Evolutionary conservation across 2,888 invertebrate species (phyloP), one percentile per base, ranked within the genome.

Genomic region (Thecophora atra): DNA sequence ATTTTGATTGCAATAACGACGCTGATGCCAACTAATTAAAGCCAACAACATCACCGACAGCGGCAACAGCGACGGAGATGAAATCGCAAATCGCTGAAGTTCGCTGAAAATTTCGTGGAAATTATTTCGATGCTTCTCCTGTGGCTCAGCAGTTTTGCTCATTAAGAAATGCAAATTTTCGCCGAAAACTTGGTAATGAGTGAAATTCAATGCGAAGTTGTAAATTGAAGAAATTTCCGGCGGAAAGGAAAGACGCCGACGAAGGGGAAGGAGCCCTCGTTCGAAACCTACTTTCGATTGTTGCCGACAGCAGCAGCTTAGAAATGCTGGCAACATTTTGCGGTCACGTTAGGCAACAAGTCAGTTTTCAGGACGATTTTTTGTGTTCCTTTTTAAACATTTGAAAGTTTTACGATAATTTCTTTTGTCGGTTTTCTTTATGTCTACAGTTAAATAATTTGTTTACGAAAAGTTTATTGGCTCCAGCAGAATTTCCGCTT

Each of bases 11-110:
- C 70, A 37, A 62, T 62, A 63, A 70, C 52, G 70, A 62, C 28
- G 62, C 70, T 51, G 63, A 62, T 52, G 70, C 63, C 63, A 70
- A 70, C 70, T 70, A 70, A 70, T 70, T 70, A 70, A 44, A 58
- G 37, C 44, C 44, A 68, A 70, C 70, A 70, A 37, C 30, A 54
- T 8, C 28, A 66, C 8, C 21, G 28, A 52, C 1, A 24, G 13
- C 54, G 37, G 13, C 63, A 24, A n/a, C n/a, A 30, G 28, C 54
- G 42, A 19, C n/a, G 30, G 62, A 30, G 51, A 62, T 28, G 26
- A 24, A 11, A 11, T 15, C 58, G 28, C 5, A 58, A 17, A 15
- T 6, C 28, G 24, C 26, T 58, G 26, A 11, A 24, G 28, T n/a
- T n/a, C 15, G 47, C 47, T 47, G 47, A 47, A n/a, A 5, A 26